Evolutionary conservation across 2,113 vertebrate species (phyloP).

Genomic region (Stigmatopora nigra): DNA sequence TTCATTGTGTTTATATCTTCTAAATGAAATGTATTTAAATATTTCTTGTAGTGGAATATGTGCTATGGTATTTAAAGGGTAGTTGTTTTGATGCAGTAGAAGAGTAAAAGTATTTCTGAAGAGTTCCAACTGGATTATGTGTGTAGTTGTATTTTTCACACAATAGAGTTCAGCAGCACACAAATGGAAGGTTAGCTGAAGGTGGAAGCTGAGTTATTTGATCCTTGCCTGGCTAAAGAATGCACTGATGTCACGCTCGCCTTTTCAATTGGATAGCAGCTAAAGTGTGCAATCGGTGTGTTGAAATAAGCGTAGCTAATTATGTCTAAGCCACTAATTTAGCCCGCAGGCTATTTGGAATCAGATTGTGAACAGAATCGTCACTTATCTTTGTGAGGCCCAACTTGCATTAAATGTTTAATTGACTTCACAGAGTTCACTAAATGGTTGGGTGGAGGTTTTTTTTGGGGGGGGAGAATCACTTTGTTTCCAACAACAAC

Average conservation of each 20-base stretch:
- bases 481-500: conserved; percentile 24
- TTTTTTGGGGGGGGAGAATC: background rate
- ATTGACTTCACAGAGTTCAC: conserved; percentile 9
- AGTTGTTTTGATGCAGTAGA: background rate
- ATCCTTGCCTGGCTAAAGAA: conserved; percentile 40
- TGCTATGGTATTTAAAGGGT: background rate
- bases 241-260: conserved; percentile 51
- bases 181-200: conserved; percentile 47
- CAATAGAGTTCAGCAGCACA: conserved; percentile 17
- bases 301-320: conserved; percentile 8
- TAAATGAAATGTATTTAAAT: conserved; percentile 3
- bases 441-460: conserved; percentile 13
- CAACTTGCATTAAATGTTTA: conserved; percentile 19
- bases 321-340: conserved; percentile 16
- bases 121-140: conserved; percentile 25
- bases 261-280: background rate
- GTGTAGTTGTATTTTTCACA: conserved; percentile 13
- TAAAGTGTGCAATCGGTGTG: conserved; percentile 11
- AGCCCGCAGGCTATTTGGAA: conserved; percentile 27
- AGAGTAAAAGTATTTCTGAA: background rate
- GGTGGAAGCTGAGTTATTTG: conserved; percentile 46
- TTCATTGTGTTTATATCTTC: background rate
- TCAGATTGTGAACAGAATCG: conserved; percentile 16
- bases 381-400: conserved; percentile 4
- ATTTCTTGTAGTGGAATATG: background rate